phyloP scores from a whole-genome alignment of 1,140 invertebrate genomes.

The Ceratina australensis region DNA sequence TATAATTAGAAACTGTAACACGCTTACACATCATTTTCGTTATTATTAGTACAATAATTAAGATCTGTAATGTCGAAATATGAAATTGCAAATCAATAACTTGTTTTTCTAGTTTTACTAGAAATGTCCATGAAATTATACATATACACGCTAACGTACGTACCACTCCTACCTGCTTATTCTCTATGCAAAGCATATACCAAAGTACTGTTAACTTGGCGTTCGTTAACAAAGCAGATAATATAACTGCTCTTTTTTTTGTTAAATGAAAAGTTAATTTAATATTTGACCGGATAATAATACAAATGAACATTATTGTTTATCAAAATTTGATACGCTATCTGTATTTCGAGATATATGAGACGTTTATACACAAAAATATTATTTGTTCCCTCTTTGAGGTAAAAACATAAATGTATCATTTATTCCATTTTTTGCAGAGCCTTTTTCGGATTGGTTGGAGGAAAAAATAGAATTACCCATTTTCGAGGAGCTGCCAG shows the following conservation, averaged over 20 bases:
- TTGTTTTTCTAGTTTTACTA: constrained; percentile 65
- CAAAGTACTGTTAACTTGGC: constrained; percentile 44
- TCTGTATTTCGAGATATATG: background rate
- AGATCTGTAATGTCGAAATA: too few relatives aligned
- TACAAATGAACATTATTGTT: background rate
- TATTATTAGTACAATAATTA: too few relatives aligned
- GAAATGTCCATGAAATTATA: constrained; percentile 65
- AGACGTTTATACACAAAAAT: background rate
- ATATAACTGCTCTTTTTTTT: background rate
- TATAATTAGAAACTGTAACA: background rate
- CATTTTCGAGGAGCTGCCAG: constrained; percentile 84
- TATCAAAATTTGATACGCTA: constrained; percentile 20
- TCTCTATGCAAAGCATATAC: constrained; percentile 36
- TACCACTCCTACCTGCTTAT: constrained; percentile 63
- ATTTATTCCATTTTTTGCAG: constrained; percentile 73
- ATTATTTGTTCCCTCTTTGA: background rate
- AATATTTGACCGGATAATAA: background rate
- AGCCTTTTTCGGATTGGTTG: constrained; percentile 85
- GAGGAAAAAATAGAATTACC: constrained; percentile 86
- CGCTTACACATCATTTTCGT: too few relatives aligned
- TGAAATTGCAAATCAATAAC: constrained; percentile 60
- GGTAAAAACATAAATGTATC: background rate
- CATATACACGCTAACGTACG: constrained; percentile 41
- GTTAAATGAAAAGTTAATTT: background rate
- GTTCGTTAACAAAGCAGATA: constrained; percentile 2